phyloP scores from a whole-genome alignment of 2,888 invertebrate genomes.

The Drosophila siamana region DNA sequence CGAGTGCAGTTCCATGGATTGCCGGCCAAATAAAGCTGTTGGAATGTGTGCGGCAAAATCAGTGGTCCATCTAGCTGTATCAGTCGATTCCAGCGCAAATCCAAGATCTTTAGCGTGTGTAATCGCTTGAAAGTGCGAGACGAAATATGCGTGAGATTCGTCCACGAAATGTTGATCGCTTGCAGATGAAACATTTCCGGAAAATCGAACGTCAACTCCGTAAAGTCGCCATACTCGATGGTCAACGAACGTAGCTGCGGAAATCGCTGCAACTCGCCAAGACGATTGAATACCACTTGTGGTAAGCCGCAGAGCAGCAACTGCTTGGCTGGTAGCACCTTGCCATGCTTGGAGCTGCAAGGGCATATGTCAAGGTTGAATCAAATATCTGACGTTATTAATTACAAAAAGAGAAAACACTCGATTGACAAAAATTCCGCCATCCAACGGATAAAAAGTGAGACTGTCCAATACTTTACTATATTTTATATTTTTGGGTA shows the following conservation, averaged over 20 bases:
- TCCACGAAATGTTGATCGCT: constrained; percentile 85
- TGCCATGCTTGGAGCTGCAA: constrained; percentile 52
- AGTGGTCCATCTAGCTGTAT: constrained; percentile 83
- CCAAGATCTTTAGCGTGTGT: constrained; percentile 78
- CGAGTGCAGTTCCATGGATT: constrained; percentile 85
- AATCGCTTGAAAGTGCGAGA: constrained; percentile 82
- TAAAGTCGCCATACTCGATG: constrained; percentile 83
- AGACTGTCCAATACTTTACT: no score
- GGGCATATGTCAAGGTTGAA: not conserved
- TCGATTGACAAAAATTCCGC: no score
- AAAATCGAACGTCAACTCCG: constrained; percentile 80
- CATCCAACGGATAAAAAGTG: no score
- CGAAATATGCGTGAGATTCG: constrained; percentile 82
- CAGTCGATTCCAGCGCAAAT: constrained; percentile 84
- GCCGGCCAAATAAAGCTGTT: constrained; percentile 82
- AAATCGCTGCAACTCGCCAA: constrained; percentile 75
- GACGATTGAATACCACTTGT: constrained; percentile 77
- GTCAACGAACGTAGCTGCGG: constrained; percentile 79
- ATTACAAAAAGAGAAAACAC: no score
- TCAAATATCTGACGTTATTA: not conserved
- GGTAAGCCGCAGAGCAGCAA: constrained; percentile 84
- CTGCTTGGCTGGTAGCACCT: constrained; percentile 46
- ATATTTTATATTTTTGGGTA: no score
- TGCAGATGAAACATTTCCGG: constrained; percentile 82
- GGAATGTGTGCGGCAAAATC: constrained; percentile 74